Percentiles rank a stretch among this genome's conserved stretches.
Evolutionary conservation across 2,797 vertebrate species (phyloP).

Genomic region (Sphenodon punctatus): DNA sequence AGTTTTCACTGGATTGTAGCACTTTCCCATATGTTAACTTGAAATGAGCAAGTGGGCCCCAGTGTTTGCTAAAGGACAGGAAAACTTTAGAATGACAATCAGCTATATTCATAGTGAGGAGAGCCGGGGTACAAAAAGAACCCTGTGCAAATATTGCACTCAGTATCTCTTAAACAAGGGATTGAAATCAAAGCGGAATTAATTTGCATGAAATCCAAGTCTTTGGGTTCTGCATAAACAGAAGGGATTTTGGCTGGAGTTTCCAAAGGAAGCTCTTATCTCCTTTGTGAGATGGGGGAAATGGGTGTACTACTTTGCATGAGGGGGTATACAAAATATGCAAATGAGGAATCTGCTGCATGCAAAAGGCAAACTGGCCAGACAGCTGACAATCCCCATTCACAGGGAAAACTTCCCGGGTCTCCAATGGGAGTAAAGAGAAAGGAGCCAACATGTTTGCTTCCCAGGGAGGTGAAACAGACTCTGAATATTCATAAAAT

Average conservation of each 20-base stretch:
- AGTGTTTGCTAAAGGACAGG: not conserved
- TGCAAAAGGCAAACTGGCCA: conserved; percentile 79
- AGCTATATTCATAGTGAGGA: not conserved
- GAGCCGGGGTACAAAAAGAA: not conserved
- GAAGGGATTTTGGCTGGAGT: conserved; percentile 67
- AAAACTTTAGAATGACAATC: not conserved
- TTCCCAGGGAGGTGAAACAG: conserved; percentile 76
- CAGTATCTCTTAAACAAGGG: conserved; percentile 57
- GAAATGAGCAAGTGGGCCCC: conserved; percentile 16
- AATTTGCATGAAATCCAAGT: conserved; percentile 78
- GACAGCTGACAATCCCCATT: conserved; percentile 81
- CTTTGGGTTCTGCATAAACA: conserved; percentile 71
- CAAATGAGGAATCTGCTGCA: conserved; percentile 86
- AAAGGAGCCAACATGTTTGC: conserved; percentile 70
- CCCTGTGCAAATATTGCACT: conserved; percentile 41
- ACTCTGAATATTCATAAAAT: conserved; percentile 82
- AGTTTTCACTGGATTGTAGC: not conserved
- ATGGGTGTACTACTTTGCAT: conserved; percentile 88
- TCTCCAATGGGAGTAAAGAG: conserved; percentile 59
- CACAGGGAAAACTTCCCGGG: conserved; percentile 62
- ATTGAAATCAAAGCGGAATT: conserved; percentile 62
- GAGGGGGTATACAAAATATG: conserved; percentile 86
- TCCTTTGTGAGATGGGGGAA: conserved; percentile 78
- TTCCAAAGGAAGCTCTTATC: conserved; percentile 75
- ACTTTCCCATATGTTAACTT: conserved; percentile 21